Conservation (phyloP, 2,888 invertebrate species). For the Deilephila elpenor region DNA sequence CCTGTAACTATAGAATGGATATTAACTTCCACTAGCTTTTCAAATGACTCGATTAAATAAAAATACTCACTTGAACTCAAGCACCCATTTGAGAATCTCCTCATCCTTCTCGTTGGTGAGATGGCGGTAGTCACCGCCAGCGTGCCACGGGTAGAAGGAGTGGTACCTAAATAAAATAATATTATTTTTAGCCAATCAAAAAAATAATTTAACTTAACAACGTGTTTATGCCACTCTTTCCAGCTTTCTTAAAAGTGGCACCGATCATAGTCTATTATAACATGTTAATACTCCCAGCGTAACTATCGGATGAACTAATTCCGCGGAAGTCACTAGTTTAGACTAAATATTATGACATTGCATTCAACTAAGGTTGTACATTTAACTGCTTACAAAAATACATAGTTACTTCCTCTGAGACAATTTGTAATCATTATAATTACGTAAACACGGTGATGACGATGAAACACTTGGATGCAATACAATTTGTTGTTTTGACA, state of each 20-base stretch:
- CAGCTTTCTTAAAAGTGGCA: not conserved
- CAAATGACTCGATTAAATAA: not conserved
- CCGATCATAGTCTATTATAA: not conserved
- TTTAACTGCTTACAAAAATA: not conserved
- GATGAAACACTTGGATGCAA: too few species aligned
- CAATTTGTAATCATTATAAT: not conserved
- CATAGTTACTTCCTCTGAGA: not conserved
- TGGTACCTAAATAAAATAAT: slow-evolving; percentile 87
- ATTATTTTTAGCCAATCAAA: too few species aligned
- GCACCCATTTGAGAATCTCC: slow-evolving; percentile 91
- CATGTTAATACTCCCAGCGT: not conserved
- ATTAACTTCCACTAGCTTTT: not conserved
- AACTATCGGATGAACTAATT: not conserved
- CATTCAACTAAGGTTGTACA: not conserved
- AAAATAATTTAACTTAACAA: not conserved
- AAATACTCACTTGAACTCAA: slow-evolving; percentile 93
- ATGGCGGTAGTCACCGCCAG: slow-evolving; percentile 93
- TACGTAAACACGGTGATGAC: too few species aligned
- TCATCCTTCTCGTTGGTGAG: slow-evolving; percentile 90
- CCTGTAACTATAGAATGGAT: too few species aligned
- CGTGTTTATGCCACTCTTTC: too few species aligned
- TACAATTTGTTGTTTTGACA: not conserved
- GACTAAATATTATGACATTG: not conserved
- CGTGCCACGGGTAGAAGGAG: slow-evolving; percentile 99
- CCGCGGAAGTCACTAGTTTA: not conserved